These are phyloP conservation scores for Harpagoxenus sublaevis DNA, from an alignment of 2,888 invertebrate species.

Conservation along the genomic window DNA sequence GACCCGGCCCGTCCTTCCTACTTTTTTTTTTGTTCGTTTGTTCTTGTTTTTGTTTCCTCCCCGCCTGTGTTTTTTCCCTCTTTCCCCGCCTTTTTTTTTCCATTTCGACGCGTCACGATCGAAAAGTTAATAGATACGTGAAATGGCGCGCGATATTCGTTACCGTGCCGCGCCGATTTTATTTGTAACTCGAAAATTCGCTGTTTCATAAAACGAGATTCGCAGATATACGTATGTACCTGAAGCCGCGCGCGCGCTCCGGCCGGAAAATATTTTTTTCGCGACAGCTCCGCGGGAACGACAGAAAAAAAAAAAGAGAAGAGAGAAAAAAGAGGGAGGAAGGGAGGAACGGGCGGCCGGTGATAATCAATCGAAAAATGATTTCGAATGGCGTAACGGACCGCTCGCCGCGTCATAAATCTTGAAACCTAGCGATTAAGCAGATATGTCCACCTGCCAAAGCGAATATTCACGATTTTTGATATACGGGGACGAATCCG, in stretches of 20 bases:
- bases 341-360: constrained; percentile 21
- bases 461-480: constrained; percentile 70
- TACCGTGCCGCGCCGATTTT: constrained; percentile 35
- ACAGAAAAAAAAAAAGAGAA: constrained; percentile 3
- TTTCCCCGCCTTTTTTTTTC: background rate
- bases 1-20: background rate
- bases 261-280: constrained; percentile 47
- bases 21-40: constrained; percentile 34
- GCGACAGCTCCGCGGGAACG: constrained; percentile 40
- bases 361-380: constrained; percentile 75
- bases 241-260: constrained; percentile 23
- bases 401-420: constrained; percentile 66
- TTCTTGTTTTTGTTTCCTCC: constrained; percentile 43
- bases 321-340: background rate
- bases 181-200: constrained; percentile 58
- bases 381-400: constrained; percentile 65
- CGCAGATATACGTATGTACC: constrained; percentile 40
- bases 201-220: constrained; percentile 65
- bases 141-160: constrained; percentile 48
- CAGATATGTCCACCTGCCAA: constrained; percentile 70
- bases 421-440: constrained; percentile 74
- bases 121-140: constrained; percentile 51
- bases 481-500: constrained; percentile 46
- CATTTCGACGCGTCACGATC: constrained; percentile 33
- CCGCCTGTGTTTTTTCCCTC: background rate